phyloP scores from a whole-genome alignment of 2,113 vertebrate species.

The Ictidomys tridecemlineatus region DNA sequence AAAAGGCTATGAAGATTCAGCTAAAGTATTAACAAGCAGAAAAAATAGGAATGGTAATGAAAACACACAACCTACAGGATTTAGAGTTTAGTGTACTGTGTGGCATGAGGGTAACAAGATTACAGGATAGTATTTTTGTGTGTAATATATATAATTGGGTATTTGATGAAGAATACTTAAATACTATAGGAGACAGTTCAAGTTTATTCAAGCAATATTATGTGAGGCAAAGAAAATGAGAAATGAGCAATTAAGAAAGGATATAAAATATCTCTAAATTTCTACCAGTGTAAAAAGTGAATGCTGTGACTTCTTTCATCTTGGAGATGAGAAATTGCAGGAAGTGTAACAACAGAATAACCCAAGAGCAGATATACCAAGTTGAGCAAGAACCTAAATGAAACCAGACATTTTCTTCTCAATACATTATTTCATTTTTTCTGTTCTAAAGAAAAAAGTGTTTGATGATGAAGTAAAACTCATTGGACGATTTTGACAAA shows the following conservation, averaged over 20 bases:
- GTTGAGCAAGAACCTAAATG: background rate
- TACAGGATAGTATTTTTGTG: background rate
- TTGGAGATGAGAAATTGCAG: conserved; percentile 12
- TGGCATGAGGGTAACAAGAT: background rate
- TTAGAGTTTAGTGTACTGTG: background rate
- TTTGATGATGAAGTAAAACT: conserved; percentile 72
- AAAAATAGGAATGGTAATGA: background rate
- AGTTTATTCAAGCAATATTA: background rate
- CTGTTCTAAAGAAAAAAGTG: conserved; percentile 56
- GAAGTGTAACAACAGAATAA: background rate
- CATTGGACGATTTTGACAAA: conserved; percentile 76
- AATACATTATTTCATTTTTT: conserved; percentile 51
- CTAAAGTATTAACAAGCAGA: background rate
- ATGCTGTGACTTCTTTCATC: background rate
- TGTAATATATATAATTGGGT: background rate
- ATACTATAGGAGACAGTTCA: background rate
- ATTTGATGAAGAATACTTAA: background rate
- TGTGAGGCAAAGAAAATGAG: conserved; percentile 14
- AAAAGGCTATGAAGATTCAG: background rate
- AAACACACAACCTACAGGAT: background rate
- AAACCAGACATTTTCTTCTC: conserved; percentile 61
- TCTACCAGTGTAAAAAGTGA: conserved; percentile 26
- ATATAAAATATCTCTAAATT: background rate
- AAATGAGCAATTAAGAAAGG: background rate
- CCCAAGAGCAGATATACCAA: background rate